Evolutionary conservation across 1,140 invertebrate genomes (phyloP).

Genomic region (Holcopasites calliopsidis): DNA sequence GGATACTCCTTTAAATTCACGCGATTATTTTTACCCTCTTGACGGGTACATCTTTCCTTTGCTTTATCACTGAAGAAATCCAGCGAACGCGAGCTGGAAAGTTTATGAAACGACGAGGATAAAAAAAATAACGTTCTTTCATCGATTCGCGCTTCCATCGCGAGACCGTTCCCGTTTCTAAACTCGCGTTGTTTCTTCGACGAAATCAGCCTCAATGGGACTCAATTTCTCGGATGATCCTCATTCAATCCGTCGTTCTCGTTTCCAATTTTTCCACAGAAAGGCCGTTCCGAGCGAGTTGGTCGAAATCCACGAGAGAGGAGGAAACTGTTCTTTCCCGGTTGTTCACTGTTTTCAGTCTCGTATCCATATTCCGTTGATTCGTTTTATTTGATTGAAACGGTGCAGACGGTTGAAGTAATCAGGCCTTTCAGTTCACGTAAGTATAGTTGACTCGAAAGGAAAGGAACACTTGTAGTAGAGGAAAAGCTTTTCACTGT

Average conservation of each 20-base stretch:
- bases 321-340: not conserved
- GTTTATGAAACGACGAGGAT: too few species aligned
- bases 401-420: slow-evolving; percentile 10
- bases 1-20: slow-evolving; percentile 55
- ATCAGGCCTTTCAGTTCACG: not conserved
- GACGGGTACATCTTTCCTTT: slow-evolving; percentile 8
- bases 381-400: slow-evolving; percentile 18
- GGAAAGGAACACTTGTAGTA: not conserved
- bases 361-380: not conserved
- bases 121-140: not conserved
- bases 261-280: not conserved
- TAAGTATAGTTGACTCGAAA: not conserved
- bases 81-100: too few species aligned
- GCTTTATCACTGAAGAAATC: slow-evolving; percentile 32
- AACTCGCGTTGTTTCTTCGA: not conserved
- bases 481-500: slow-evolving; percentile 27
- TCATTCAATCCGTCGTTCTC: not conserved
- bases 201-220: not conserved
- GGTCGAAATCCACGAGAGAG: not conserved
- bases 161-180: not conserved
- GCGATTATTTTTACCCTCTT: slow-evolving; percentile 34
- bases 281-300: not conserved
- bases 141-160: not conserved
- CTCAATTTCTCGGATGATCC: not conserved
- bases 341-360: not conserved